Evolutionary conservation across 2,113 vertebrate species (phyloP), one percentile per base, ranked within the genome.

Genomic region (Poecile atricapillus): DNA sequence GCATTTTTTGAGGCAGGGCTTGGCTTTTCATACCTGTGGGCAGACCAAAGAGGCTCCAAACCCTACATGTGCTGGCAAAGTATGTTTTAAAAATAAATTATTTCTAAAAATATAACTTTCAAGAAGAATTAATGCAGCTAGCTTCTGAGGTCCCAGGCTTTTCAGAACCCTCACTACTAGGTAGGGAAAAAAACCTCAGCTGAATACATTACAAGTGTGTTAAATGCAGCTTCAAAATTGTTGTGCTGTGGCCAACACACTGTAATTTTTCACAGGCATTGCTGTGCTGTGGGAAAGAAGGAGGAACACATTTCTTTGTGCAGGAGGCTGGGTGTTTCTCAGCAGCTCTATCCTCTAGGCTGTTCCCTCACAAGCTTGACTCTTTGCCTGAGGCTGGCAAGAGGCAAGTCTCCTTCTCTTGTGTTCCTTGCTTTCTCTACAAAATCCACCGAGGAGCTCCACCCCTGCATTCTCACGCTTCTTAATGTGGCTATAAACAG

Each of bases 391-490:
- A 70, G 86, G 95, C 83, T 90, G 52, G 37, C 68, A 82, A 88
- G 80, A 93, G 83, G 64, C 85, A 77, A 93, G 59, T 35, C 79
- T 89, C 76, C 46, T 84, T 74, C 85, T 69, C 49, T 74, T 41
- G 13, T 1, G 1, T 78, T 92, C 65, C 85, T 87, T 2, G 24
- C 64, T 78, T 85, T 91, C 6, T 13, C 64, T 90, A 33, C 31
- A 83, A 83, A 84, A 83, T 71, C 65, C 71, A 50, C 67, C 27
- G 69, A 80, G 47, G 71, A 79, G 82, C 92, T 94, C 90, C 92
- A 92, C 84, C 95, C 94, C 70, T 80, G 63, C 81, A 49, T 97
- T 94, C 94, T 95, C 94, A 95, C 65, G 49, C 60, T 87, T 80
- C 74, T 75, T 68, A 84, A 41, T 50, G 56, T 25, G 43, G 59